Evolutionary conservation across 2,888 invertebrate genomes (phyloP).

Genomic region (Drosophila infuscata): DNA sequence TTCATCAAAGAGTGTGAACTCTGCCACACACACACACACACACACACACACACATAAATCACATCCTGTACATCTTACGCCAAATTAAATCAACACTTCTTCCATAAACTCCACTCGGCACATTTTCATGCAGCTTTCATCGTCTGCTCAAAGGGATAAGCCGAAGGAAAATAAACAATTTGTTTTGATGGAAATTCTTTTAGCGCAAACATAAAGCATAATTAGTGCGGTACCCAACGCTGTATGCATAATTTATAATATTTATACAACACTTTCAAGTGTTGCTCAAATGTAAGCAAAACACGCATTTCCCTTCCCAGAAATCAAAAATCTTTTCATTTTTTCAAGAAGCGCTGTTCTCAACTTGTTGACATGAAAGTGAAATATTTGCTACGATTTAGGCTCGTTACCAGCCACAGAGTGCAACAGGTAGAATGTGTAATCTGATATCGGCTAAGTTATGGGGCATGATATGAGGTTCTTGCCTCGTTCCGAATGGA

Average conservation of each 20-base stretch:
- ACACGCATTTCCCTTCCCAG: constrained; percentile 57
- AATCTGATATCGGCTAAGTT: constrained; percentile 55
- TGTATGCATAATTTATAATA: constrained; percentile 36
- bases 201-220: constrained; percentile 65
- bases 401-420: constrained; percentile 19
- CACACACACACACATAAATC: constrained; percentile 10
- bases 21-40: constrained; percentile 1
- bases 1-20: constrained; percentile 43
- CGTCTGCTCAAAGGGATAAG: constrained; percentile 28
- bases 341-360: constrained; percentile 15
- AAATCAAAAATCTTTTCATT: constrained; percentile 47
- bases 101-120: constrained; percentile 15
- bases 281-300: constrained; percentile 55
- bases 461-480: constrained; percentile 32
- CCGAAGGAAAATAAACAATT: constrained; percentile 55
- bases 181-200: constrained; percentile 44
- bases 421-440: constrained; percentile 60
- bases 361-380: constrained; percentile 56
- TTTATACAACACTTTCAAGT: constrained; percentile 70
- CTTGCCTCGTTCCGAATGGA: constrained; percentile 14
- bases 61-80: constrained; percentile 35
- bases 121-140: constrained; percentile 41
- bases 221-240: constrained; percentile 38
- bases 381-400: constrained; percentile 67
- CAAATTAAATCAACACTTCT: constrained; percentile 34